phyloP scores from a whole-genome alignment of 1,140 invertebrate genomes.

The Drosophila tsacasi region DNA sequence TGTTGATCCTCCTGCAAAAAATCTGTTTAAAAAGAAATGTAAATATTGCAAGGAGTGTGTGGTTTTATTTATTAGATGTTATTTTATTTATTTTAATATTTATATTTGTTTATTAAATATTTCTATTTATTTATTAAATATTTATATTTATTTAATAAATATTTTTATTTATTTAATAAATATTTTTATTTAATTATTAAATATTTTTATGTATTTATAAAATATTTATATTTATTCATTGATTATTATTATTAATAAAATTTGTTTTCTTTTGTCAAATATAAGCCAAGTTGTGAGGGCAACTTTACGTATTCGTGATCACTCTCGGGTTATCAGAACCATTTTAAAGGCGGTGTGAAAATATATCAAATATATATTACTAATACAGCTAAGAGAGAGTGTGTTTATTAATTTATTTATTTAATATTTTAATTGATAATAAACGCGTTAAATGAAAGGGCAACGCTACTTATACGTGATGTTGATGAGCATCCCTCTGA shows the following conservation, averaged over 20 bases:
- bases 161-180: neutral
- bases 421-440: neutral
- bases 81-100: no score
- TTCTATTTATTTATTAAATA: neutral
- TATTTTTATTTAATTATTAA: neutral
- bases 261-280: neutral
- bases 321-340: neutral
- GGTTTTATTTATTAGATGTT: neutral
- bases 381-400: neutral
- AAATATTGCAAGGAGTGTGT: neutral
- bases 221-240: neutral
- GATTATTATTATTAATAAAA: neutral
- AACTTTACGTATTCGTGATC: neutral
- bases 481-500: neutral
- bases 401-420: neutral
- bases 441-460: neutral
- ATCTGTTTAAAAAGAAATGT: rapidly evolving
- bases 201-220: no score
- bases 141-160: neutral
- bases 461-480: neutral
- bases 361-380: neutral
- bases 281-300: neutral
- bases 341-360: neutral
- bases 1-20: neutral
- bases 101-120: neutral